Evolutionary conservation across 2,113 vertebrate genomes (phyloP).

Genomic region (Pomatorhinus ruficollis): DNA sequence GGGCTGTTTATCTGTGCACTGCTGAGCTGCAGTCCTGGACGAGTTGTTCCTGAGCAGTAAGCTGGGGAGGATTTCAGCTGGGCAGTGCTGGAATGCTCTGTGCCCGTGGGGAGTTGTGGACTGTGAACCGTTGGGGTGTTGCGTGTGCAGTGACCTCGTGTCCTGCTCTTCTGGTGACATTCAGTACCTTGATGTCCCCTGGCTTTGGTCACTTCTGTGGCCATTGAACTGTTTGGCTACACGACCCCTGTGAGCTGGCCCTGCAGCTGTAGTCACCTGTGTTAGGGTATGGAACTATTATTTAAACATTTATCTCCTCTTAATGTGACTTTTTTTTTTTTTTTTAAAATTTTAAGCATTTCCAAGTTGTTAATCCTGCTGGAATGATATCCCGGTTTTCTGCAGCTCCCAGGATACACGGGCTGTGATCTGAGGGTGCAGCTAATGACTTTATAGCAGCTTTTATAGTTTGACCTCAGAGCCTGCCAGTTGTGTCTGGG

Average conservation of each 20-base stretch:
- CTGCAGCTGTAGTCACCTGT: background rate
- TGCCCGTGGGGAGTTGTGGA: background rate
- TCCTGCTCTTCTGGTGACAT: background rate
- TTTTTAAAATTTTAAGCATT: background rate
- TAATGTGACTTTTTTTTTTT: too few relatives aligned
- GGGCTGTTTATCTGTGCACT: accelerated
- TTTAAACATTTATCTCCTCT: background rate
- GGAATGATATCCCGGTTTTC: background rate
- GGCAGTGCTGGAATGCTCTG: background rate
- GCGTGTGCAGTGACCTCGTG: accelerated
- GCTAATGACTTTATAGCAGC: background rate
- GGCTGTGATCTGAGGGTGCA: background rate
- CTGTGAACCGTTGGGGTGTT: background rate
- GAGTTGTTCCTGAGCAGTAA: background rate
- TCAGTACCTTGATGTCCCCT: background rate
- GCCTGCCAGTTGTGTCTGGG: background rate
- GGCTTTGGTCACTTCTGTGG: accelerated
- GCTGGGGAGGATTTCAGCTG: background rate
- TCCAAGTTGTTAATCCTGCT: background rate
- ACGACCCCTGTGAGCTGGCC: background rate
- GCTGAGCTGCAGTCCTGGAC: background rate
- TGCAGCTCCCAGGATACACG: accelerated
- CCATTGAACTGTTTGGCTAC: background rate
- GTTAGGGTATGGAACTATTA: background rate
- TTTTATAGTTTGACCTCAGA: background rate